Base-by-base conservation (phyloP, 2,888 invertebrate genomes). In the Archaeoteleia sp. region DNA sequence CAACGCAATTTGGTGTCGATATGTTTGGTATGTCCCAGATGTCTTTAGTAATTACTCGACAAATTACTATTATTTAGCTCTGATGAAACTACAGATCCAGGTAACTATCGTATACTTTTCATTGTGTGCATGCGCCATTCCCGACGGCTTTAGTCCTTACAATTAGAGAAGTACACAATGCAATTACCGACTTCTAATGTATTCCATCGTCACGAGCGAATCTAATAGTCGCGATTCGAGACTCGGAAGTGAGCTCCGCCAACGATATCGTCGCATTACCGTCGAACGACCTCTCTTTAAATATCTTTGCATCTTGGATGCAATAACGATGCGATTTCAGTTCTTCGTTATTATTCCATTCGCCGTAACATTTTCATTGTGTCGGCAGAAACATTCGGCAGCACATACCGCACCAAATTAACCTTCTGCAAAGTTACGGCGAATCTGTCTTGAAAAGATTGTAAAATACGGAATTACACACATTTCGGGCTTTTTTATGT, bases 111-210 rank as follows among this genome's bases (percentile, higher is more conserved):
- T 27, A 17, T 34, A 63, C 62, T 63, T 68, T 67, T 53, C 53
- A 10, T 23, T 37, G 53, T 48, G 46, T 35, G 49, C 51, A 48
- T 45, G 29, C 51, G 9, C 46, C 42, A 40, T 61, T 65, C 48
- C 65, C 32, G 37, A 60, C 62, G 53, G 32, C 43, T 60, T 60
- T 60, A 43, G 61, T 54, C 48, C 54, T 58, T 53, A 45, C 57
- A 67, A 67, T 67, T 67, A 67, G 57, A 67, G 62, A 62, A 62
- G 67, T 67, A 67, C 57, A 58, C 67, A 62, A 62, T 37, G 51
- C 67, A 62, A 67, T 67, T 67, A 67, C 67, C 37, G 57, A 51
- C 48, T 57, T 45, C 49, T 51, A 66, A 54, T 62, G 49, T 70
- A 66, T 58, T 65, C 65, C 43, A 61, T 51, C 46, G 57, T 57